A percentile compares a stretch with the other conserved stretches of the same genome.
Evolutionary conservation across 2,797 vertebrate genomes (phyloP).

Genomic region (Manis pentadactyla): DNA sequence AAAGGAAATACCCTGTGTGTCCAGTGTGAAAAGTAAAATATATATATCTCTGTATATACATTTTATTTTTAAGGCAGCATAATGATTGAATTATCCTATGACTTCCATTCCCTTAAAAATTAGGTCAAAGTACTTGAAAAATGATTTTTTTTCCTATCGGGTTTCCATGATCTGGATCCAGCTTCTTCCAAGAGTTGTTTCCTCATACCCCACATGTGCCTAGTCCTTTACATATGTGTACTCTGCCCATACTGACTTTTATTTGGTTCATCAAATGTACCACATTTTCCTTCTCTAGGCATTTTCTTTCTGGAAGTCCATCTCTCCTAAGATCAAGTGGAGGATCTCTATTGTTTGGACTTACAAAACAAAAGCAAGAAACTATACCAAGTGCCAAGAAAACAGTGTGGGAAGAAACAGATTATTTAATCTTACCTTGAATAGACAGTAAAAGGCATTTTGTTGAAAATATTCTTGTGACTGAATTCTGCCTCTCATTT

Average conservation of each 20-base stretch:
- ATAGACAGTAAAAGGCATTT: conserved; percentile 42
- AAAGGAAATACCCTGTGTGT: neutral
- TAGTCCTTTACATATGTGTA: neutral
- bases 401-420: neutral
- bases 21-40: neutral
- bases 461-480: conserved; percentile 56
- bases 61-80: neutral
- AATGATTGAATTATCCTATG: neutral
- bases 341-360: neutral
- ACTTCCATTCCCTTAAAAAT: neutral
- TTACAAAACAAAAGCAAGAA: neutral
- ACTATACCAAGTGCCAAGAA: neutral
- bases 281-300: neutral
- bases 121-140: neutral
- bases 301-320: neutral
- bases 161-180: neutral
- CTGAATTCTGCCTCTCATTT: conserved; percentile 52
- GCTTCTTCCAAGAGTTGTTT: neutral
- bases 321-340: neutral
- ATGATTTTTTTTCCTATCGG: neutral
- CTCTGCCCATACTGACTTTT: neutral
- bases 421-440: conserved; percentile 66
- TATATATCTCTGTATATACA: neutral
- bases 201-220: neutral
- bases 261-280: neutral